These are phyloP conservation scores for Callithrix jacchus DNA, from an alignment of 2,113 vertebrate genomes.

Conservation along the genomic window DNA sequence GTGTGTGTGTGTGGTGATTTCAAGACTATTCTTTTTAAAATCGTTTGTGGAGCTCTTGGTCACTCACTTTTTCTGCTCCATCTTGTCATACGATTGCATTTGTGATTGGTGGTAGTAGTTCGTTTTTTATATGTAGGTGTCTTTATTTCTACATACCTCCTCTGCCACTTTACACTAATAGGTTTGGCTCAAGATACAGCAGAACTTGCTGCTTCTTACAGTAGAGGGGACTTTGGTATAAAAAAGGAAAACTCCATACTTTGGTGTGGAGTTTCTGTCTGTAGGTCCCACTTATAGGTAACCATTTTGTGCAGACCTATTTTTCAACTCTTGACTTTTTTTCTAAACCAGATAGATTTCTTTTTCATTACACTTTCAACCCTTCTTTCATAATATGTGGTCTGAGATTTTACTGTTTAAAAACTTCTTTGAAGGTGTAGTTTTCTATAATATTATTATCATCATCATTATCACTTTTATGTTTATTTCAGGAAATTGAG, in stretches of 20 bases:
- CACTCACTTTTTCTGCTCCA: background rate
- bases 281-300: background rate
- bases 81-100: background rate
- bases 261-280: background rate
- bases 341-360: background rate
- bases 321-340: background rate
- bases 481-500: background rate
- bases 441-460: background rate
- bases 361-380: background rate
- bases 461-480: background rate
- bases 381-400: background rate
- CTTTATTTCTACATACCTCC: background rate
- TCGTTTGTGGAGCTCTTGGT: background rate
- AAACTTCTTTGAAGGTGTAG: background rate
- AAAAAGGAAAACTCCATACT: no score
- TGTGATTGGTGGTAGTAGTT: background rate
- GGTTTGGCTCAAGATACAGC: background rate
- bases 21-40: background rate
- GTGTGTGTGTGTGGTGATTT: background rate
- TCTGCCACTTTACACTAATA: background rate
- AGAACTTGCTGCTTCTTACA: background rate
- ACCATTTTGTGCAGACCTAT: background rate
- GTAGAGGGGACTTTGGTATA: rapidly evolving
- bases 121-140: background rate
- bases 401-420: background rate